These are phyloP conservation scores for Sphaerodactylus townsendi DNA, from an alignment of 2,113 vertebrate species.

Conservation along the genomic window DNA sequence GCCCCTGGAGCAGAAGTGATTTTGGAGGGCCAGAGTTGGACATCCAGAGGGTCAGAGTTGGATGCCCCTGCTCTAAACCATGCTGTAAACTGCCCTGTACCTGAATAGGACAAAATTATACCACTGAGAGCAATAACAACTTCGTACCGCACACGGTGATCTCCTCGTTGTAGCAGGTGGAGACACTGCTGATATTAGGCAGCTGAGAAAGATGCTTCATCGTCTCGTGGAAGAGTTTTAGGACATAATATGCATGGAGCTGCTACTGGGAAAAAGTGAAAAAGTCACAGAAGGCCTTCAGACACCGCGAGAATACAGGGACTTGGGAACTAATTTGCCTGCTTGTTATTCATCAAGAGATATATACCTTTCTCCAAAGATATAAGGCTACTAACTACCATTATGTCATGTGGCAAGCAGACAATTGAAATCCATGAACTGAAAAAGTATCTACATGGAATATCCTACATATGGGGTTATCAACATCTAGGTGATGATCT, in stretches of 20 bases:
- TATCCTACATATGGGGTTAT: too few relatives aligned
- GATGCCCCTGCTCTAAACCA: too few relatives aligned
- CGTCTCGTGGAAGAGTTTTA: slow-evolving; percentile 88
- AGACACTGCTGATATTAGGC: slow-evolving; percentile 88
- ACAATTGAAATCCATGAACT: too few relatives aligned
- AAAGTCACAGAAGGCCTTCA: slow-evolving; percentile 46
- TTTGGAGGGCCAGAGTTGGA: too few relatives aligned
- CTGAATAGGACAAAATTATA: background rate
- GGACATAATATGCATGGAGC: slow-evolving; percentile 91
- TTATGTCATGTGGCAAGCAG: too few relatives aligned
- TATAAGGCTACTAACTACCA: too few relatives aligned
- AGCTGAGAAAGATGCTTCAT: slow-evolving; percentile 84
- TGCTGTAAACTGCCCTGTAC: too few relatives aligned
- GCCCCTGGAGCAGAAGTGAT: too few relatives aligned
- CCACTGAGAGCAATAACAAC: background rate
- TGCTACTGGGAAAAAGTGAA: slow-evolving; percentile 85
- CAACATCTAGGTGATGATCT: too few relatives aligned
- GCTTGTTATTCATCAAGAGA: background rate
- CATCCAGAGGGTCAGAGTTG: too few relatives aligned
- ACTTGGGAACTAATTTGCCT: background rate
- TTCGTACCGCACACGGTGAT: slow-evolving; percentile 90
- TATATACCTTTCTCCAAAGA: background rate
- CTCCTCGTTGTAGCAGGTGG: slow-evolving; percentile 84
- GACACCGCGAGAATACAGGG: background rate
- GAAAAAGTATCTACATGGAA: too few relatives aligned